Conservation (phyloP, 2,888 invertebrate species). For the Stegophylla sp. region DNA sequence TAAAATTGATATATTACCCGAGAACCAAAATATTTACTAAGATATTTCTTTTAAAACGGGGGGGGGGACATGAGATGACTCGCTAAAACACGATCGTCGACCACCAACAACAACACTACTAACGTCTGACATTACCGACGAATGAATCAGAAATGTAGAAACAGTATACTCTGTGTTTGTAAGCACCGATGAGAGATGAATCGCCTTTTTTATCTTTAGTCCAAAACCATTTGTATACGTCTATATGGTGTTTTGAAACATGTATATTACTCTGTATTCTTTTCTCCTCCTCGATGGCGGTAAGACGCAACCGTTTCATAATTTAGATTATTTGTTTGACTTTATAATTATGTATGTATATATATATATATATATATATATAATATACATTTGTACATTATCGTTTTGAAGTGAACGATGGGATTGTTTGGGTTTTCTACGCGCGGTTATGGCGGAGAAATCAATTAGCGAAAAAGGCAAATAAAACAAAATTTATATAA, state of each 20-base stretch:
- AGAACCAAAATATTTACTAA: no score
- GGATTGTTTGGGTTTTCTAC: background rate
- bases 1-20: no score
- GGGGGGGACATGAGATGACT: no score
- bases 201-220: slow-evolving; percentile 11
- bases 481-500: slow-evolving; percentile 12
- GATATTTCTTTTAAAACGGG: no score
- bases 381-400: slow-evolving; percentile 1
- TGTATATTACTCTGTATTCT: background rate
- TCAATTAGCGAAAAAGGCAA: slow-evolving; percentile 14
- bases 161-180: background rate
- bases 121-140: no score
- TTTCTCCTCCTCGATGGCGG: background rate
- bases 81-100: no score
- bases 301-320: background rate
- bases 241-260: slow-evolving; percentile 5
- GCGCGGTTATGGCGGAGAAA: background rate
- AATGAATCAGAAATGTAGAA: background rate
- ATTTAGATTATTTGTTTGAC: slow-evolving; percentile 16
- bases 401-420: slow-evolving; percentile 23
- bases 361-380: no score
- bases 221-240: slow-evolving; percentile 32
- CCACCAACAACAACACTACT: no score
- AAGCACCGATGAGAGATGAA: slow-evolving; percentile 28
- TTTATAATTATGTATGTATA: background rate